Evolutionary conservation across 2,113 vertebrate species (phyloP), one percentile per base, ranked within the genome.

Genomic region (Myrmophylax atrothorax): DNA sequence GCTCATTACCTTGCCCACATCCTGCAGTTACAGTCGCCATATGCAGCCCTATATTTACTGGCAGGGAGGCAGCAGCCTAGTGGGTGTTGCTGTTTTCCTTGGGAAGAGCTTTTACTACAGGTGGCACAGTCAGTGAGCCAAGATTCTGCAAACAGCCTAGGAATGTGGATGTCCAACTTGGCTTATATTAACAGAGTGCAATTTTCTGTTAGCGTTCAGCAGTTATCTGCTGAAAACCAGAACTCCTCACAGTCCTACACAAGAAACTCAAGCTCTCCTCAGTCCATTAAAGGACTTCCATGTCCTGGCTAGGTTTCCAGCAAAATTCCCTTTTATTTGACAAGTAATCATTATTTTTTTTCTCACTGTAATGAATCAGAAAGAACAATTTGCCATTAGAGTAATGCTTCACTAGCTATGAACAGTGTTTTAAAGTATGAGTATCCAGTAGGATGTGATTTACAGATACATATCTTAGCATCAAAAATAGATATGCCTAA

Each of bases 51-150:
- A 49, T 73, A n/a, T 67, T 60, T 75, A 40, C n/a, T 93, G 83
- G 93, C 83, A 95, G 88, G 37, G 68, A 89, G 73, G 86, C 94
- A 97, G 92, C 90, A 95, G 92, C 26, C 0, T 66, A 83, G 96
- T 95, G 92, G 94, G 94, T 84, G 92, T 94, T 92, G 90, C 79
- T 95, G 96, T 94, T 97, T 97, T 56, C 90, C 86, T 86, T 95
- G 80, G 86, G 86, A 88, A 94, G 85, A 89, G 73, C 20, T 93
- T 90, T 79, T 90, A 47, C 94, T 84, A 93, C 92, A 96, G 83
- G 96, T 93, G 80, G 85, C 68, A 83, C 10, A 50, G 58, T 42
- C 9, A 53, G 50, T 0, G 0, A 93, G 90, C 94, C 92, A 95
- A 95, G 88, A 92, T 92, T 78, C 84, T 79, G 60, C 52, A 76